Conservation (phyloP, 2,888 invertebrate species). For the Drosophila birchii region DNA sequence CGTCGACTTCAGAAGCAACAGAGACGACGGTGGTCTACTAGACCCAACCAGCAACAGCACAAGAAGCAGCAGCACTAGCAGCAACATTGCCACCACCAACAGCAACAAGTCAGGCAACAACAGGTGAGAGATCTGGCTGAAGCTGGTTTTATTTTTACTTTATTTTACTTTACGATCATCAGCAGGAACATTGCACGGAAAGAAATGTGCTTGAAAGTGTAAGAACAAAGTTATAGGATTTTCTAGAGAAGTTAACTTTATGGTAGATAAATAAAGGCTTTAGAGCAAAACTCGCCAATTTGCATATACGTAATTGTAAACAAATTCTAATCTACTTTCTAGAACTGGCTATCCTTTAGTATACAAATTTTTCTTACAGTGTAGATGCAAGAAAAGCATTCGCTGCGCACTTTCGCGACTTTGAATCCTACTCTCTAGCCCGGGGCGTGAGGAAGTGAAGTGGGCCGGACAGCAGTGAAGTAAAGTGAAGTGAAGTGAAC, state of each 20-base stretch:
- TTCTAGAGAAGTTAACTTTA: too few relatives aligned
- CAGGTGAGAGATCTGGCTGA: slow-evolving; percentile 73
- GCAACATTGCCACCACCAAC: slow-evolving; percentile 37
- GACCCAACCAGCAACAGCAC: slow-evolving; percentile 64
- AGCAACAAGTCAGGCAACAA: slow-evolving; percentile 49
- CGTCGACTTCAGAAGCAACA: slow-evolving; percentile 51
- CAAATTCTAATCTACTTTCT: too few relatives aligned
- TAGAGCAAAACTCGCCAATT: background rate
- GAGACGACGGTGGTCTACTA: slow-evolving; percentile 69
- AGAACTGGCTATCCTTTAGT: too few relatives aligned
- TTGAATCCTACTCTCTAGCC: slow-evolving; percentile 39
- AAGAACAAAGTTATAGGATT: background rate
- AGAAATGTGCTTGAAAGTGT: background rate
- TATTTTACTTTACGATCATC: slow-evolving; percentile 67
- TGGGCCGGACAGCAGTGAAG: slow-evolving; percentile 54
- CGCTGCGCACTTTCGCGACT: slow-evolving; percentile 59
- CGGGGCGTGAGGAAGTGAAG: slow-evolving; percentile 35
- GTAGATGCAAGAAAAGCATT: slow-evolving; percentile 53
- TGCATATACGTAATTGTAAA: too few relatives aligned
- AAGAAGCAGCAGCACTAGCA: slow-evolving; percentile 52
- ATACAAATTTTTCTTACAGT: background rate
- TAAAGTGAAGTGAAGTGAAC: slow-evolving; percentile 42
- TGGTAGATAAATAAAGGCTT: background rate
- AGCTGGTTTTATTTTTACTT: slow-evolving; percentile 68
- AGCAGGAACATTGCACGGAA: slow-evolving; percentile 13